phyloP scores from a whole-genome alignment of 2,888 invertebrate species.

The Parelbella ahira region DNA sequence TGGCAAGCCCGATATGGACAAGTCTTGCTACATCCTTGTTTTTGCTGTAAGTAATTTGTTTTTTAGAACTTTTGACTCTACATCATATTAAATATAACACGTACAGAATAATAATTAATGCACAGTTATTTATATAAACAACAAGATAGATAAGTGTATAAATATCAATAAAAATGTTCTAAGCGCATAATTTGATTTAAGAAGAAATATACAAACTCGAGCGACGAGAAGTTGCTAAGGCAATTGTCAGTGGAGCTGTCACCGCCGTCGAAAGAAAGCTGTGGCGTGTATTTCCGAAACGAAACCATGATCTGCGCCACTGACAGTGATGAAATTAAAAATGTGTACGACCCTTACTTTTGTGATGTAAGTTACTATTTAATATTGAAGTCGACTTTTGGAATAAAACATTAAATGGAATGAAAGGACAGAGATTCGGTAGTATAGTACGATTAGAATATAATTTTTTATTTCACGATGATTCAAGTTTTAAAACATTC shows the following conservation, averaged over 20 bases:
- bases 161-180: too few relatives aligned
- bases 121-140: too few relatives aligned
- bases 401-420: too few relatives aligned
- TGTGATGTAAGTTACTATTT: slow-evolving; percentile 45
- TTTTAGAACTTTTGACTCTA: too few relatives aligned
- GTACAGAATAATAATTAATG: too few relatives aligned
- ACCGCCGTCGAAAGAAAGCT: slow-evolving; percentile 39
- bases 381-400: too few relatives aligned
- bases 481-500: too few relatives aligned
- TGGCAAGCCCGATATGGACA: slow-evolving; percentile 36
- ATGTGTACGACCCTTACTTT: slow-evolving; percentile 41
- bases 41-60: slow-evolving; percentile 51
- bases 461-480: too few relatives aligned
- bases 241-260: slow-evolving; percentile 49
- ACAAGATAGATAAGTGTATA: too few relatives aligned
- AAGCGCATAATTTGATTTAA: neutral
- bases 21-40: slow-evolving; percentile 53
- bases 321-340: slow-evolving; percentile 45
- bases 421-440: too few relatives aligned
- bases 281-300: slow-evolving; percentile 48
- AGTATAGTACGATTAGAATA: too few relatives aligned
- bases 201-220: slow-evolving; percentile 39
- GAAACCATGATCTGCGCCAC: slow-evolving; percentile 54
- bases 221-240: slow-evolving; percentile 47
- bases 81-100: too few relatives aligned